Percentiles rank a stretch among this genome's conserved stretches.
These are phyloP conservation scores for Proctacanthus coquilletti DNA, from an alignment of 1,140 invertebrate genomes.

Conservation along the genomic window DNA sequence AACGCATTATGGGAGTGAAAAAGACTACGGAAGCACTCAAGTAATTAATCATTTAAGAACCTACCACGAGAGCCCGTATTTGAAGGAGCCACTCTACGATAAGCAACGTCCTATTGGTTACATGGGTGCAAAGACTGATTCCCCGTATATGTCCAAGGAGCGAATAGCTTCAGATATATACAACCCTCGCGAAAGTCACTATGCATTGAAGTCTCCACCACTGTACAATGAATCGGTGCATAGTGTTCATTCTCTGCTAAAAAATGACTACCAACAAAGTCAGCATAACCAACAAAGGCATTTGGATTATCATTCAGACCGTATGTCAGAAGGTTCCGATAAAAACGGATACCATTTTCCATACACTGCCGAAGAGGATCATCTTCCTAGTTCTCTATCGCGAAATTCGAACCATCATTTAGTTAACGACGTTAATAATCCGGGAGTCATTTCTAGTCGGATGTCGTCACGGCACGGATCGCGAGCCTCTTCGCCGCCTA, in stretches of 20 bases:
- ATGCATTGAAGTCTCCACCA: constrained; percentile 21
- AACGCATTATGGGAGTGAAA: constrained; percentile 26
- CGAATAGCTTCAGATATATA: constrained; percentile 27
- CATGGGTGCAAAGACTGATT: constrained; percentile 19
- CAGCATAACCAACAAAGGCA: constrained; percentile 34
- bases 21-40: constrained; percentile 18
- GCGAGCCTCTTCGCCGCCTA: constrained; percentile 20
- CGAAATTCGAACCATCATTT: constrained; percentile 7
- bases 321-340: constrained; percentile 54
- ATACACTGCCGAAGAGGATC: constrained; percentile 45
- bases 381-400: constrained; percentile 27
- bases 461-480: constrained; percentile 29
- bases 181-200: constrained; percentile 24
- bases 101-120: constrained; percentile 23
- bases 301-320: constrained; percentile 36
- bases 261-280: constrained; percentile 41
- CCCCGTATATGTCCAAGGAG: constrained; percentile 28
- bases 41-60: constrained; percentile 26
- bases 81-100: constrained; percentile 27
- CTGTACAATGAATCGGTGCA: constrained; percentile 22
- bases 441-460: constrained; percentile 28
- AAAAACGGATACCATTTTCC: constrained; percentile 65
- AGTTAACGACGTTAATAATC: constrained; percentile 37
- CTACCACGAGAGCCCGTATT: constrained; percentile 23
- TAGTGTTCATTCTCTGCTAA: constrained; percentile 34